These are phyloP conservation scores for Drosophila ustulata DNA, from an alignment of 2,888 invertebrate genomes.

Conservation along the genomic window DNA sequence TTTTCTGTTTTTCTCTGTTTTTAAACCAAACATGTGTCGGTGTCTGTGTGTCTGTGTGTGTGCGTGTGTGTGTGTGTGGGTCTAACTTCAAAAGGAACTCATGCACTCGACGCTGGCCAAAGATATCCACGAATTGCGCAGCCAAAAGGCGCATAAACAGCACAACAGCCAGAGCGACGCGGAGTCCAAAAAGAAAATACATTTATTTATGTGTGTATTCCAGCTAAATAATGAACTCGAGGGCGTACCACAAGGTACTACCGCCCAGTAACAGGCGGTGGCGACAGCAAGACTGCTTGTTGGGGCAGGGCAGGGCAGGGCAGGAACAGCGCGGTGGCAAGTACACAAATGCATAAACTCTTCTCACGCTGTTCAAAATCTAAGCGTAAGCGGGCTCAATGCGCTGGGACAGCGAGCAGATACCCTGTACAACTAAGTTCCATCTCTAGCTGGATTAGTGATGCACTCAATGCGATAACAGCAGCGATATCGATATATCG, in stretches of 20 bases:
- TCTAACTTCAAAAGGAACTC: constrained; percentile 57
- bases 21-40: constrained; percentile 31
- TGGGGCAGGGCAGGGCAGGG: no score
- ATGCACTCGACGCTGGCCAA: constrained; percentile 40
- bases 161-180: constrained; percentile 15
- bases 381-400: no score
- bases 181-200: constrained; percentile 32
- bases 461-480: background rate
- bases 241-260: constrained; percentile 18
- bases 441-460: background rate
- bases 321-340: background rate
- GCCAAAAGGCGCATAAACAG: constrained; percentile 47
- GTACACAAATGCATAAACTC: constrained; percentile 33
- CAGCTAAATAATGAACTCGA: constrained; percentile 53
- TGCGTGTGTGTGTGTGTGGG: background rate
- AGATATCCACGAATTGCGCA: constrained; percentile 49
- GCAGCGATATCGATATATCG: background rate
- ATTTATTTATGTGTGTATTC: constrained; percentile 47
- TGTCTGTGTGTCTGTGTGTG: background rate
- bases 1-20: background rate
- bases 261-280: constrained; percentile 6
- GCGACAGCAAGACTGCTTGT: background rate
- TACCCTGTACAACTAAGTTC: constrained; percentile 1
- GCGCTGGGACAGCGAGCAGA: background rate
- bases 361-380: constrained; percentile 5